phyloP scores from a whole-genome alignment of 2,113 vertebrate species.

The Natator depressus region DNA sequence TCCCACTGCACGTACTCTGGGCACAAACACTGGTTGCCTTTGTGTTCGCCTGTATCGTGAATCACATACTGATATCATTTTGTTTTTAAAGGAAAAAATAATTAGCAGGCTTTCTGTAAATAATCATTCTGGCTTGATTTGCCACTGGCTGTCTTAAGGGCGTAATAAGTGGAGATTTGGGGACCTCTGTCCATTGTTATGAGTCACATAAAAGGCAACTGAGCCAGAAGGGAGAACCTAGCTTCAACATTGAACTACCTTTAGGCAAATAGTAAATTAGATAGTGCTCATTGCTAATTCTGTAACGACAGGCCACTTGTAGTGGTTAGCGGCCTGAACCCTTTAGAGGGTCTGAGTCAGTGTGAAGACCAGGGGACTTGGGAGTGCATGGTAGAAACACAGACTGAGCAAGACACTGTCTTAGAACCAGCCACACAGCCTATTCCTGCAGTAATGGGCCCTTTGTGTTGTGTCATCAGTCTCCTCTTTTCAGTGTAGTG shows the following conservation, averaged over 20 bases:
- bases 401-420: background rate
- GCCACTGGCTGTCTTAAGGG: background rate
- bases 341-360: background rate
- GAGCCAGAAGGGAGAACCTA: background rate
- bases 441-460: background rate
- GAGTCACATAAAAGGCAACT: background rate
- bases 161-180: background rate
- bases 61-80: conserved; percentile 65
- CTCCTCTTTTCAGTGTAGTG: background rate
- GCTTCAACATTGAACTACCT: background rate
- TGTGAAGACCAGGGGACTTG: background rate
- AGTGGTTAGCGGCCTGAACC: background rate
- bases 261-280: background rate
- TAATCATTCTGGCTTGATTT: background rate
- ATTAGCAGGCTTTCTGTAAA: conserved; percentile 81
- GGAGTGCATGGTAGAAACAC: background rate
- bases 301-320: background rate
- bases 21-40: conserved; percentile 79
- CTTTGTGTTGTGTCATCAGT: background rate
- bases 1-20: conserved; percentile 40
- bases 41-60: conserved; percentile 75
- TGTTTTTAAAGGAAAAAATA: conserved; percentile 83
- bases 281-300: background rate
- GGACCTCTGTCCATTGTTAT: background rate
- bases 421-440: background rate